A percentile compares a stretch with the other conserved stretches of the same genome.
Conservation (phyloP, 2,797 vertebrate genomes). For the Clarias laeviceps region DNA sequence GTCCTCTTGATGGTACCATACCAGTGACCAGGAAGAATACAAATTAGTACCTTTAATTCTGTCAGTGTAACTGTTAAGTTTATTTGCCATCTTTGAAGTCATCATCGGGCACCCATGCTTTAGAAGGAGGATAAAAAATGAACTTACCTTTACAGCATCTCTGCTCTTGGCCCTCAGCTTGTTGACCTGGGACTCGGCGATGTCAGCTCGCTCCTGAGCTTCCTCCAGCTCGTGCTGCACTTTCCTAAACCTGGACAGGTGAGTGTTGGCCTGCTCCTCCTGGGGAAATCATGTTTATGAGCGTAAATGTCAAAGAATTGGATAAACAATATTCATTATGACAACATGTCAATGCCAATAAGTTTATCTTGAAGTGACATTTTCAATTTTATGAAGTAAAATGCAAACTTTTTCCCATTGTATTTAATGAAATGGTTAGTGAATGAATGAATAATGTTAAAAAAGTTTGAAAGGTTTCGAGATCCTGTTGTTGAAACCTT, state of each 20-base stretch:
- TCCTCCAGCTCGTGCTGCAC: slow-evolving; percentile 78
- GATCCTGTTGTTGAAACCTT: background rate
- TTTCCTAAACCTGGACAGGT: slow-evolving; percentile 77
- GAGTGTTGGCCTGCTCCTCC: slow-evolving; percentile 78
- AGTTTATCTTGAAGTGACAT: background rate
- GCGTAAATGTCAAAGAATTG: background rate
- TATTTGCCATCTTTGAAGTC: background rate
- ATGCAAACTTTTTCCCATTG: background rate
- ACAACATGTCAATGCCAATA: background rate
- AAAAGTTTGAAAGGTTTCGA: background rate
- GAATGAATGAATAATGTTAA: background rate
- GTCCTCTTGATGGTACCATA: too few relatives aligned
- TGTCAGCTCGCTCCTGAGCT: slow-evolving; percentile 76
- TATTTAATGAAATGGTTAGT: background rate
- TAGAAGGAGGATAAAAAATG: background rate
- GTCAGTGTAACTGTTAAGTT: background rate
- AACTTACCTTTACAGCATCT: slow-evolving; percentile 67
- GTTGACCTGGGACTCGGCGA: slow-evolving; percentile 79
- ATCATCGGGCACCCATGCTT: background rate
- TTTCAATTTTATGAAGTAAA: background rate
- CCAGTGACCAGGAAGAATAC: background rate
- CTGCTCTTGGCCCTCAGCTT: slow-evolving; percentile 77
- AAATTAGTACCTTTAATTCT: background rate
- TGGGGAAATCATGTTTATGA: slow-evolving; percentile 38
- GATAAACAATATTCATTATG: too few relatives aligned